These are phyloP conservation scores for Turritopsis dohrnii DNA, from an alignment of 30 jellyfish, hydroid and myxozoan genomes.

Conservation along the genomic window DNA sequence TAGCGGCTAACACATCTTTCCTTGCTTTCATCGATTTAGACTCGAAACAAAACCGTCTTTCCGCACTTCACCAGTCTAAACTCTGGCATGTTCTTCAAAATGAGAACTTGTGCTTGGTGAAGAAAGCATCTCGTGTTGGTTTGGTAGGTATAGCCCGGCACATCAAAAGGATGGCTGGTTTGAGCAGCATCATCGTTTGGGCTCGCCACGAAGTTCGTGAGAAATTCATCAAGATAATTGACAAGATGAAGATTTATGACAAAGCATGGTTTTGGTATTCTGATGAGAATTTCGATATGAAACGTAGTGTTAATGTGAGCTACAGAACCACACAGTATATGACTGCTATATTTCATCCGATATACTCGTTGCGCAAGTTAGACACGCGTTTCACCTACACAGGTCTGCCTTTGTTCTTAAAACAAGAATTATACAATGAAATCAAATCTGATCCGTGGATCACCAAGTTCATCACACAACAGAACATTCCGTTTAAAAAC, in stretches of 20 bases:
- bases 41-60: neutral
- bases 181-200: neutral
- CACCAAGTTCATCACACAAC: neutral
- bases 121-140: neutral
- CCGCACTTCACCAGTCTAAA: slow-evolving; percentile 2
- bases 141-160: neutral
- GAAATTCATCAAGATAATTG: neutral
- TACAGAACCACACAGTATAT: neutral
- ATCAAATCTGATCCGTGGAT: slow-evolving; percentile 21
- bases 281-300: neutral
- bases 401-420: neutral
- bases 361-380: neutral
- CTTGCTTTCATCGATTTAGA: slow-evolving; percentile 2
- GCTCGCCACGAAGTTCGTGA: neutral
- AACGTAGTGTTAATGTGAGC: neutral
- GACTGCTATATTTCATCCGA: neutral
- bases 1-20: neutral
- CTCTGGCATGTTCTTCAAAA: neutral
- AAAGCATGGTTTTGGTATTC: slow-evolving; percentile 24
- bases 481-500: neutral
- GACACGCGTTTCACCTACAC: slow-evolving; percentile 5
- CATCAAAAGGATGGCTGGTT: neutral
- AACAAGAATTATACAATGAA: neutral
- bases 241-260: slow-evolving; percentile 11
- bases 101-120: neutral